phyloP scores from a whole-genome alignment of 2,888 invertebrate genomes.

The Platerodrilus igneus region DNA sequence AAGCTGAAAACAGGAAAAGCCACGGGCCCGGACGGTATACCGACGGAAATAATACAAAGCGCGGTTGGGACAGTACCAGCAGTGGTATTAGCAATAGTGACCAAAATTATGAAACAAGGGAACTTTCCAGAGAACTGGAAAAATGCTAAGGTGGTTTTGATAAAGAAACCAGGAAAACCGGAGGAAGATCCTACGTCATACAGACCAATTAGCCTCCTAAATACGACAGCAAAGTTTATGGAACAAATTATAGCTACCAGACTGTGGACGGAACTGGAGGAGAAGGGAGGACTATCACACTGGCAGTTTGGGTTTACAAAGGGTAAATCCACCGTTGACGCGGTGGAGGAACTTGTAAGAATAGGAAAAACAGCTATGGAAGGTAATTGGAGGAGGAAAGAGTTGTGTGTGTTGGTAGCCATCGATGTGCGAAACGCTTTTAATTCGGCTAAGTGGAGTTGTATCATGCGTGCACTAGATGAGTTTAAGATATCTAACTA shows the following conservation, averaged over 20 bases:
- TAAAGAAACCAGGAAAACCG: neutral
- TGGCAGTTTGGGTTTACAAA: slow-evolving; percentile 1
- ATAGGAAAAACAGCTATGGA: neutral
- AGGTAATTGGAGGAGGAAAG: neutral
- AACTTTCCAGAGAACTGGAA: neutral
- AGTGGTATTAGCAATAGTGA: neutral
- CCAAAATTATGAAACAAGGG: neutral
- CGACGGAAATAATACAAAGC: neutral
- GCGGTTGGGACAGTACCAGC: neutral
- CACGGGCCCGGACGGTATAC: neutral
- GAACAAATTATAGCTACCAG: slow-evolving; percentile 10
- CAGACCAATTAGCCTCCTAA: slow-evolving; percentile 6
- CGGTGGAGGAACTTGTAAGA: neutral
- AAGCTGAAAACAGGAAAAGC: neutral
- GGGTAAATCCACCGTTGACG: neutral
- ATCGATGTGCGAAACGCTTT: neutral
- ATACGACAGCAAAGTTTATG: slow-evolving; percentile 9
- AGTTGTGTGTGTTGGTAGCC: neutral
- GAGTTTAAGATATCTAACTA: neutral
- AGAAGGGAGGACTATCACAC: neutral
- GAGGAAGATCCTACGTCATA: neutral
- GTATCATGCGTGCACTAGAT: neutral
- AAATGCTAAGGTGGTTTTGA: neutral
- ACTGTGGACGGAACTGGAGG: slow-evolving; percentile 3
- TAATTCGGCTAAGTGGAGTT: neutral